A percentile compares a stretch with the other conserved stretches of the same genome.
Conservation (phyloP, 1,140 invertebrate genomes). For the Nymphalis io region DNA sequence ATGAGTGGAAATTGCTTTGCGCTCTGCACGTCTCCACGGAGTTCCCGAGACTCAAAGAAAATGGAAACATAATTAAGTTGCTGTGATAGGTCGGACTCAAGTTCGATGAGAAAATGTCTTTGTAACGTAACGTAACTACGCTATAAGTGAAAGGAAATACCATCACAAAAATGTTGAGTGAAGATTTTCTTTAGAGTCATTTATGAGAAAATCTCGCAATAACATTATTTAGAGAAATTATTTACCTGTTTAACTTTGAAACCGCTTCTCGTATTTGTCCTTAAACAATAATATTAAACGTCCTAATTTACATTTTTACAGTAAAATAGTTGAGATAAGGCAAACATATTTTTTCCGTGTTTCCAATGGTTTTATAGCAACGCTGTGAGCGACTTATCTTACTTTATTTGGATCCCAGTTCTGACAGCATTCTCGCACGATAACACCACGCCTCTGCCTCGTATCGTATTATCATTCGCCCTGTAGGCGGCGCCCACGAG, state of each 20-base stretch:
- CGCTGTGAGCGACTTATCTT: conserved; percentile 39
- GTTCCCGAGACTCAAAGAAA: conserved; percentile 38
- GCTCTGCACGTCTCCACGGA: conserved; percentile 41
- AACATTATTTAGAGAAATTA: not conserved
- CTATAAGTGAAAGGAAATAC: conserved; percentile 26
- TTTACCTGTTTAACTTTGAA: not conserved
- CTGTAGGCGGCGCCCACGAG: conserved; percentile 29
- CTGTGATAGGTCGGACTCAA: conserved; percentile 23
- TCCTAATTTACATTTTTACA: not conserved
- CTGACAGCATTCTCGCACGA: conserved; percentile 51
- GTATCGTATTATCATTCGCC: conserved; percentile 31
- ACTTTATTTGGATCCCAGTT: conserved; percentile 49
- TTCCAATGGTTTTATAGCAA: conserved; percentile 13
- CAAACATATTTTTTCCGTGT: not conserved
- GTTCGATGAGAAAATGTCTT: conserved; percentile 25
- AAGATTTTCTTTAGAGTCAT: conserved; percentile 21
- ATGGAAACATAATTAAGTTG: conserved; percentile 50
- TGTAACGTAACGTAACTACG: conserved; percentile 13
- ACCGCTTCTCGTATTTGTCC: not conserved
- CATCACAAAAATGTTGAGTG: conserved; percentile 28
- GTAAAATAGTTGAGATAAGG: not conserved
- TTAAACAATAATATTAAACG: not conserved
- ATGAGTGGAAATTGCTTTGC: conserved; percentile 45
- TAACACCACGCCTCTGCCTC: conserved; percentile 38
- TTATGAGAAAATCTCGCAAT: not conserved